Conservation (phyloP, 1,140 invertebrate genomes). For the Temnothorax longispinosus region DNA sequence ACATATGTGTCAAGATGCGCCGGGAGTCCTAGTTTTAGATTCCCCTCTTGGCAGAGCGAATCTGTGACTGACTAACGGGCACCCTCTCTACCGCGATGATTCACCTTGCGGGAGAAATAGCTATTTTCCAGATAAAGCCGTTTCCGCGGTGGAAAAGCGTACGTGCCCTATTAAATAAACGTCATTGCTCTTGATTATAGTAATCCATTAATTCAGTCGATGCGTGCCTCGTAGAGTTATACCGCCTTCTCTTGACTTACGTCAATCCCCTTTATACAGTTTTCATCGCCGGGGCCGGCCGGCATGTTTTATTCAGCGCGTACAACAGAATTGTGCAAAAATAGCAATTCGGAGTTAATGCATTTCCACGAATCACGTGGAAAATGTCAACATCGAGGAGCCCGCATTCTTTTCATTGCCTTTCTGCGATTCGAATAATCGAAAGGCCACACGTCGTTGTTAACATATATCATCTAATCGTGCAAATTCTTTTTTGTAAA, state of each 20-base stretch:
- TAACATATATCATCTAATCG: not conserved
- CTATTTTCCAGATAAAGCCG: conserved; percentile 64
- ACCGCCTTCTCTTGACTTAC: conserved; percentile 58
- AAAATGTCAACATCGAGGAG: conserved; percentile 30
- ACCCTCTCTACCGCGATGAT: conserved; percentile 61
- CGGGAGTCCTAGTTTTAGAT: conserved; percentile 50
- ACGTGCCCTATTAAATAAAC: not conserved
- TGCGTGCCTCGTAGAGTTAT: conserved; percentile 28
- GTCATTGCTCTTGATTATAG: conserved; percentile 47
- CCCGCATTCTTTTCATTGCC: not conserved
- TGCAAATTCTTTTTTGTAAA: not conserved
- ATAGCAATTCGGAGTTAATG: conserved; percentile 48
- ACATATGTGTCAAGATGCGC: conserved; percentile 17
- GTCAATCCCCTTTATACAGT: conserved; percentile 59
- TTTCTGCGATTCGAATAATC: not conserved
- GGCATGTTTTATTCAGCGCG: conserved; percentile 32
- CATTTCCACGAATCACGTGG: conserved; percentile 23
- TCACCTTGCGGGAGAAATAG: conserved; percentile 67
- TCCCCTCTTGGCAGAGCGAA: conserved; percentile 66
- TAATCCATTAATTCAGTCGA: conserved; percentile 57
- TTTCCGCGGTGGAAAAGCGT: conserved; percentile 59
- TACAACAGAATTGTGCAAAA: conserved; percentile 44
- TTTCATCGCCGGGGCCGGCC: conserved; percentile 7
- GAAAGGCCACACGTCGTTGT: not conserved
- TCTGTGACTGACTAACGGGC: conserved; percentile 64